Base-by-base conservation (phyloP, 23 tunicate species). In the Styela clava region DNA sequence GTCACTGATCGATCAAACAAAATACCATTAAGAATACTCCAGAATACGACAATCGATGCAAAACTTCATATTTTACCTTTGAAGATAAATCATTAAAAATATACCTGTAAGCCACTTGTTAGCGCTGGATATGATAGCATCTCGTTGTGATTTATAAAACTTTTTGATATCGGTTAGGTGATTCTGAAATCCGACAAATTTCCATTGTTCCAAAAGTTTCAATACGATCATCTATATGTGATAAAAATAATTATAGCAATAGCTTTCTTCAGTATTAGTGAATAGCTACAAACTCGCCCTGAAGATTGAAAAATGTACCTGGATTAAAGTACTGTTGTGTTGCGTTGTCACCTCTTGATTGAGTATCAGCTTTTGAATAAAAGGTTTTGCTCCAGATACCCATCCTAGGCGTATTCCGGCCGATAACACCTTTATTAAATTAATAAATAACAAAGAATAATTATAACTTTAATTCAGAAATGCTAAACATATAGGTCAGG, bases 371-470 rank as follows among this genome's bases (percentile, higher is more conserved):
- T 90, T 81, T 35, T 88, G 36, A 25, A 94, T 88, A 34, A 94
- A 88, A 1, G 87, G 79, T 19, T 94, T 51, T 0, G 99, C 91
- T 29, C 99, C 99, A 32, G 86, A 74, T 2, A 95, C 79, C 99
- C 99, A 95, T 35, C 99, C 99, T 67, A 95, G 24, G 16, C 99
- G 77, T 18, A 95, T 44, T 7, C 99, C 99, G 30, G 96, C 83
- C 35, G 99, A 89, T 76, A 95, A 62, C 2, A 95, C 83, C 97
- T 92, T n/a, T n/a, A n/a, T n/a, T n/a, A n/a, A n/a, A n/a, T n/a
- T n/a, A n/a, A n/a, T n/a, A 36, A 35, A 74, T 69, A 25, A 20
- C 20, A 0, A 69, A n/a, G 74, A 28, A 23, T 19, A n/a, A 20
- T 22, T 20, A 18, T 56, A 18, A 56, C 20, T 56, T 56, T 56